Conservation (phyloP, 2,797 vertebrate genomes). For the Bradypodion pumilum region DNA sequence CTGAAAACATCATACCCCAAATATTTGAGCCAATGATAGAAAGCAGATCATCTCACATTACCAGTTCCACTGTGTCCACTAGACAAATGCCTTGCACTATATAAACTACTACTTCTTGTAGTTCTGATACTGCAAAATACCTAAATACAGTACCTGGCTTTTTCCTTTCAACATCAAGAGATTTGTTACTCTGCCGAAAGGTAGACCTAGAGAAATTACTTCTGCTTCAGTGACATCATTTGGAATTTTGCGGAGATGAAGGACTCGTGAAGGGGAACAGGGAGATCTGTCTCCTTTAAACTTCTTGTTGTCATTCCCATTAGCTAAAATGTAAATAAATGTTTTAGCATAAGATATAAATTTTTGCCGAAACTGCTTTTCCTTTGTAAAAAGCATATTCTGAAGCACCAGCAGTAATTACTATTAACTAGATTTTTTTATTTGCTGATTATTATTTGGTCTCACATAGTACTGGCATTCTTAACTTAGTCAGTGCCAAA, state of each 20-base stretch:
- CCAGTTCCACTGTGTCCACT: neutral
- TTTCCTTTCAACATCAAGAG: conserved; percentile 86
- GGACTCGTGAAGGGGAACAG: conserved; percentile 84
- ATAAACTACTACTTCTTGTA: neutral
- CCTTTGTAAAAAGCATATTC: neutral
- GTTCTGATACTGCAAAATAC: neutral
- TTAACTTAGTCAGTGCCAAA: neutral
- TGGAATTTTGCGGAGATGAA: conserved; percentile 89
- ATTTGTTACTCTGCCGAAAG: conserved; percentile 91
- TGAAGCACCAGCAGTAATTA: neutral
- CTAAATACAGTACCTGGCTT: conserved; percentile 86
- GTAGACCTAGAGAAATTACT: conserved; percentile 85
- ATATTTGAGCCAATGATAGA: neutral
- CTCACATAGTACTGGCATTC: neutral
- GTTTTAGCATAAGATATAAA: neutral
- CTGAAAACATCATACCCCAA: neutral
- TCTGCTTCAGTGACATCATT: conserved; percentile 84
- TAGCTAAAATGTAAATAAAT: conserved; percentile 76
- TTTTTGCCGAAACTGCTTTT: neutral
- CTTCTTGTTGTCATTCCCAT: conserved; percentile 82
- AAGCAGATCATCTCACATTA: neutral
- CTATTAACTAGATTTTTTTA: neutral
- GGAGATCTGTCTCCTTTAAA: conserved; percentile 78
- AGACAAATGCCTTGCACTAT: neutral
- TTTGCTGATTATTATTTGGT: neutral